Conservation (phyloP, 2,888 invertebrate genomes). For the Agriopis aurantiaria region DNA sequence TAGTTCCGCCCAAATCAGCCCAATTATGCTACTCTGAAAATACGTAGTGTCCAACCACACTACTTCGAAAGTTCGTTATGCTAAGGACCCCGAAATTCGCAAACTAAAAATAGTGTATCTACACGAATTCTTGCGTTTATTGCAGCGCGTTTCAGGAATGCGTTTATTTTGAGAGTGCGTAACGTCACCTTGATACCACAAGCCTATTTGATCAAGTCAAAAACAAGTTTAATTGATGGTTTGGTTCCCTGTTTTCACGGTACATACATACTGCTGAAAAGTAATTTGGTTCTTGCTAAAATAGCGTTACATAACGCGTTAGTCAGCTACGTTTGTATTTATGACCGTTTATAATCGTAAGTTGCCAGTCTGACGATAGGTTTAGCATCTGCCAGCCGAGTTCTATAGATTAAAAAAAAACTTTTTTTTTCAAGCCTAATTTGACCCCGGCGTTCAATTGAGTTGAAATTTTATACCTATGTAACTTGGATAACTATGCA, state of each 20-base stretch:
- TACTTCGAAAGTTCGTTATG: not conserved
- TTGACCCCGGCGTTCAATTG: too few species aligned
- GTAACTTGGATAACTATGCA: too few species aligned
- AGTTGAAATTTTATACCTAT: too few species aligned
- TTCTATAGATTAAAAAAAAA: too few species aligned
- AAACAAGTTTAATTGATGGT: not conserved
- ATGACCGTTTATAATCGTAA: conserved; percentile 11
- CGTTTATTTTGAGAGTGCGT: not conserved
- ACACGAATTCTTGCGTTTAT: not conserved
- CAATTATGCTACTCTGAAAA: too few species aligned
- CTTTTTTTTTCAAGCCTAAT: too few species aligned
- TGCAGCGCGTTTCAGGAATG: not conserved
- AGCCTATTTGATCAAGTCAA: not conserved
- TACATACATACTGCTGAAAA: conserved; percentile 18
- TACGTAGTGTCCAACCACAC: not conserved
- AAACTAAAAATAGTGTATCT: not conserved
- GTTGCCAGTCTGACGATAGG: not conserved
- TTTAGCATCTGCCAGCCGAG: too few species aligned
- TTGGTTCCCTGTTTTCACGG: conserved; percentile 2
- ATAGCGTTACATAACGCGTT: not conserved
- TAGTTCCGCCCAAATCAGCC: too few species aligned
- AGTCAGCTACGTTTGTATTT: conserved; percentile 4
- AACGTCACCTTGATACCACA: not conserved
- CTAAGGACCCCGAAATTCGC: too few species aligned
- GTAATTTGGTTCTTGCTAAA: conserved; percentile 13